Conservation (phyloP, 2,888 invertebrate genomes). For the Anaspis maculata region DNA sequence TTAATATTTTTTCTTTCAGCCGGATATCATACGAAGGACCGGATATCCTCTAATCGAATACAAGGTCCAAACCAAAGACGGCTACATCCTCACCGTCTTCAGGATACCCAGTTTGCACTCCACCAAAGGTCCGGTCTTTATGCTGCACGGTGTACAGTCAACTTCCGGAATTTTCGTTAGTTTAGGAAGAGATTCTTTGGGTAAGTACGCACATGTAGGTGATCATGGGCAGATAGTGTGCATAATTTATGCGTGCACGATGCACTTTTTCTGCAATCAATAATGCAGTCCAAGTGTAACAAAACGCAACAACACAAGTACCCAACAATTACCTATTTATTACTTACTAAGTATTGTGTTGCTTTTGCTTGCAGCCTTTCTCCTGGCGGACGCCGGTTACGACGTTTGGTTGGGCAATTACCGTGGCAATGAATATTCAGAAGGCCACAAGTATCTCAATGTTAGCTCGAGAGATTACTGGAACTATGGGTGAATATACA, state of each 20-base stretch:
- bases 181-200: constrained; percentile 32
- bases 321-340: too few species aligned
- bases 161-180: constrained; percentile 32
- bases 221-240: not conserved
- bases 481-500: constrained; percentile 31
- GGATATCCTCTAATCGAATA: constrained; percentile 32
- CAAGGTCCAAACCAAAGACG: constrained; percentile 30
- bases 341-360: too few species aligned
- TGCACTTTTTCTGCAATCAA: too few species aligned
- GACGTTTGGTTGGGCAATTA: constrained; percentile 50
- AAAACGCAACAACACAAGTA: too few species aligned
- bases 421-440: constrained; percentile 35
- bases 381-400: constrained; percentile 46
- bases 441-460: constrained; percentile 30
- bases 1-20: constrained; percentile 28
- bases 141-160: constrained; percentile 33
- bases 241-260: too few species aligned
- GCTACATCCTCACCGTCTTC: constrained; percentile 29
- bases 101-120: constrained; percentile 27
- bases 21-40: constrained; percentile 31
- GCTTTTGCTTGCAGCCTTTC: constrained; percentile 31
- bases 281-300: too few species aligned
- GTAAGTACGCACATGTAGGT: too few species aligned
- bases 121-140: constrained; percentile 30
- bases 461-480: constrained; percentile 30